These are phyloP conservation scores for Dinocampus coccinellae DNA, from an alignment of 2,888 invertebrate species.

Conservation along the genomic window DNA sequence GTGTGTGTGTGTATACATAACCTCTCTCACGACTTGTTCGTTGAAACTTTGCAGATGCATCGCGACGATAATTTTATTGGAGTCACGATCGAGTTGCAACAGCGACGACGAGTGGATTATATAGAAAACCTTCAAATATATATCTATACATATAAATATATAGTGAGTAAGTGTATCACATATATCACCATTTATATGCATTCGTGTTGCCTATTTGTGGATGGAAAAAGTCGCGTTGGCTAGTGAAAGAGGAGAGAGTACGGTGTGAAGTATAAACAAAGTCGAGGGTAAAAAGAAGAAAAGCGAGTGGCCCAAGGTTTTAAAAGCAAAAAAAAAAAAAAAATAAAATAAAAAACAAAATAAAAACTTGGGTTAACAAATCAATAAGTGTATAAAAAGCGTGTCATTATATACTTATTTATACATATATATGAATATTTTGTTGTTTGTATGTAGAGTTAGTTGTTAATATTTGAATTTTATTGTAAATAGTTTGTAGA, in stretches of 20 bases:
- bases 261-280: background rate
- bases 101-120: conserved; percentile 22
- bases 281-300: background rate
- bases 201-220: conserved; percentile 31
- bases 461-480: no score
- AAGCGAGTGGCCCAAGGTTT: conserved; percentile 23
- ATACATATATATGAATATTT: background rate
- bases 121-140: background rate
- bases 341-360: no score
- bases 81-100: conserved; percentile 37
- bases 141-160: background rate
- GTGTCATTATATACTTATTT: background rate
- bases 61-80: conserved; percentile 38
- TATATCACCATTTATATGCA: background rate
- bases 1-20: background rate
- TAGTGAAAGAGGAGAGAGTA: background rate
- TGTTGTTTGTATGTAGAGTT: no score
- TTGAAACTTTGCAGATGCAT: conserved; percentile 38
- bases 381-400: conserved; percentile 26
- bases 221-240: background rate
- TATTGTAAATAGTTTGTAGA: no score
- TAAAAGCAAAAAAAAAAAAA: conserved; percentile 22
- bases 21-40: conserved; percentile 22
- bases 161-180: background rate
- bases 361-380: conserved; percentile 30